A percentile compares a stretch with the other conserved stretches of the same genome.
Conservation (phyloP, 2,797 vertebrate species). For the Masticophis lateralis region DNA sequence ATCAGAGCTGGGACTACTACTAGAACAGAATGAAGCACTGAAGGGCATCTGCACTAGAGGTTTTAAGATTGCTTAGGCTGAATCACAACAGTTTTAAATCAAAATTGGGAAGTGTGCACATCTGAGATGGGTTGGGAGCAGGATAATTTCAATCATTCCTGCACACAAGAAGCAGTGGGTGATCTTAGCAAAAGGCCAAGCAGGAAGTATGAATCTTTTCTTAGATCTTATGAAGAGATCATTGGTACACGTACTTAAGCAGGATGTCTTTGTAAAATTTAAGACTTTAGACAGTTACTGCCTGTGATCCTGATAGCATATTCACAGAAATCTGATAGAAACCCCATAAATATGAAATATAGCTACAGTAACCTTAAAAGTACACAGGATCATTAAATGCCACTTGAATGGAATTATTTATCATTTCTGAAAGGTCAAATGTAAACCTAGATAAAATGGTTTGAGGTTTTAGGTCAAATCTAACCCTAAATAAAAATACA, state of each 20-base stretch:
- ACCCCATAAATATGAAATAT: background rate
- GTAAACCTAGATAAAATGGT: background rate
- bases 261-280: background rate
- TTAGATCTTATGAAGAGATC: background rate
- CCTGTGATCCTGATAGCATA: background rate
- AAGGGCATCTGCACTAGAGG: background rate
- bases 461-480: background rate
- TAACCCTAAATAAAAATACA: background rate
- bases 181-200: background rate
- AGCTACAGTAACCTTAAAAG: background rate
- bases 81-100: background rate
- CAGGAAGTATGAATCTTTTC: background rate
- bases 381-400: background rate
- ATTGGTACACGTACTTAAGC: background rate
- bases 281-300: background rate
- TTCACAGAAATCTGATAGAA: background rate
- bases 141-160: background rate
- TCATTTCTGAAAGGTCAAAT: background rate
- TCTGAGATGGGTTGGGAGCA: background rate
- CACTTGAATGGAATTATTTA: background rate
- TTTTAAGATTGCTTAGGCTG: background rate
- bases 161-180: background rate
- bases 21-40: background rate
- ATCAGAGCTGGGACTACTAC: background rate
- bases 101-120: background rate